Evolutionary conservation across 1,140 invertebrate species (phyloP), one percentile per base, ranked within the genome.

Genomic region (Aphis gossypii): DNA sequence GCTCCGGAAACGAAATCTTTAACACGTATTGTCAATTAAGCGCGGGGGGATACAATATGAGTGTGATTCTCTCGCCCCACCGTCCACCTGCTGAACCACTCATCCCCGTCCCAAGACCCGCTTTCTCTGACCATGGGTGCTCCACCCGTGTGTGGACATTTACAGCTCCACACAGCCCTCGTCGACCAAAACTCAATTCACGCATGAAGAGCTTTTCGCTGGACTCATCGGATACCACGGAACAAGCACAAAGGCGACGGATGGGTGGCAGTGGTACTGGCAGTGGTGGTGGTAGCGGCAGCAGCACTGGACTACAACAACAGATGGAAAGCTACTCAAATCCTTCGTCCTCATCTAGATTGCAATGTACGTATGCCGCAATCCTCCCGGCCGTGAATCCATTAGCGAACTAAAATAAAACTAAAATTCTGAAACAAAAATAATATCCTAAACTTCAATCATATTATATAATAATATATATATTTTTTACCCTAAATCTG

Each of bases 121-220:
- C 46, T 51, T 41, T 68, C 90, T 56, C 91, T 92, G 91, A 92
- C 91, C 91, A 38, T 51, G 91, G 91, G 90, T 91, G 60, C 68
- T 35, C 46, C 91, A 41, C 68, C 91, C 91, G 76, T 51, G 46
- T 92, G 76, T 92, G 91, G 41, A 92, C 41, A 84, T 94, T 95
- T 95, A 95, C 97, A 99, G 98, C 98, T 94, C 98, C 98, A 94
- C 98, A 99, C 96, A 99, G 98, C 95, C 98, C 98, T 94, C 97
- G 98, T 95, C 97, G 98, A 94, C 98, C 99, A 96, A 98, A 99
- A 96, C 96, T 99, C 95, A 99, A 99, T 96, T 97, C 99, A 95
- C 97, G 99, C 95, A 99, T 99, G 98, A 99, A 99, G 96, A 99
- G 98, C 95, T 97, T 99, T 94, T 99, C 98, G 82, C 95, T 99